phyloP scores from a whole-genome alignment of 1,140 invertebrate species.

The Scaptomyza graminum region DNA sequence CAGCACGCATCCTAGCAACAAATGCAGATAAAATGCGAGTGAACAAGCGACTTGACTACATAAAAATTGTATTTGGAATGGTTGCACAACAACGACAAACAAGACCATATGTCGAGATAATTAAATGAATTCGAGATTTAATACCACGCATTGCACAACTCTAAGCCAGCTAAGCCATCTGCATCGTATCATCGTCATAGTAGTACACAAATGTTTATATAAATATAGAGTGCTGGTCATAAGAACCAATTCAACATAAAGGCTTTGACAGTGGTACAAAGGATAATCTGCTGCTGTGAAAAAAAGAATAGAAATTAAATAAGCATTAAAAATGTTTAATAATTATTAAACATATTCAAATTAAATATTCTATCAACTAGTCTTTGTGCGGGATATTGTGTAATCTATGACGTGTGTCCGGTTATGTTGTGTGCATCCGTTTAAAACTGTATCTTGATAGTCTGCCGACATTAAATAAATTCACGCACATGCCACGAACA shows the following conservation, averaged over 20 bases:
- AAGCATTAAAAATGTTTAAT: too few relatives aligned
- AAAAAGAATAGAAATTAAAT: not conserved
- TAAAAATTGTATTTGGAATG: conserved; percentile 49
- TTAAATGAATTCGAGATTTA: conserved; percentile 24
- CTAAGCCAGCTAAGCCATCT: not conserved
- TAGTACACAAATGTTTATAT: not conserved
- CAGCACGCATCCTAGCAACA: conserved; percentile 37
- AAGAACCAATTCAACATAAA: not conserved
- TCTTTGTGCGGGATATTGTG: too few relatives aligned
- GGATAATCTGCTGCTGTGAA: not conserved
- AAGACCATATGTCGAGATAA: conserved; percentile 43
- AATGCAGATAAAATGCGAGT: conserved; percentile 36
- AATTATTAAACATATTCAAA: too few relatives aligned
- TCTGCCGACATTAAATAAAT: not conserved
- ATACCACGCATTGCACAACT: conserved; percentile 1
- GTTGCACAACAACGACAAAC: conserved; percentile 6
- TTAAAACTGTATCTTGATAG: not conserved
- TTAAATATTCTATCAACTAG: too few relatives aligned
- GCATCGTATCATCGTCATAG: not conserved
- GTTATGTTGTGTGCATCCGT: not conserved
- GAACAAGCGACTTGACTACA: conserved; percentile 12
- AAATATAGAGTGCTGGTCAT: too few relatives aligned
- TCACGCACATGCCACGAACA: not conserved
- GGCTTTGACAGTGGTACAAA: not conserved
- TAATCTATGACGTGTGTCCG: not conserved